These are phyloP conservation scores for Lasioglossum zephyrum DNA, from an alignment of 2,888 invertebrate species.

Conservation along the genomic window DNA sequence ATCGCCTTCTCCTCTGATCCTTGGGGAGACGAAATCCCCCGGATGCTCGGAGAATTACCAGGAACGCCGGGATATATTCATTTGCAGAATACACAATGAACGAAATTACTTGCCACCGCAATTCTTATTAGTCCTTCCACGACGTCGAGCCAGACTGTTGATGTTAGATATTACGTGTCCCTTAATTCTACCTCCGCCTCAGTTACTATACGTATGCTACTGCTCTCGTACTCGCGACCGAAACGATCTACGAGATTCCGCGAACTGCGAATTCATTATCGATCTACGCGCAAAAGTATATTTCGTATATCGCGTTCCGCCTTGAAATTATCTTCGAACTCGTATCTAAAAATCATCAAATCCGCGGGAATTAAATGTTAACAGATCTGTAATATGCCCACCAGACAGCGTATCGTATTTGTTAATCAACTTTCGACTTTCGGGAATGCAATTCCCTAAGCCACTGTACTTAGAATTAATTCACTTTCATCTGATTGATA, in stretches of 20 bases:
- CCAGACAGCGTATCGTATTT: not conserved
- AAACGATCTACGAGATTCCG: slow-evolving; percentile 1
- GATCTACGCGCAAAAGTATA: not conserved
- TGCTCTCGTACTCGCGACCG: not conserved
- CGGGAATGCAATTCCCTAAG: not conserved
- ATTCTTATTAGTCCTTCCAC: slow-evolving; percentile 26
- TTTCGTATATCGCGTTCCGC: not conserved
- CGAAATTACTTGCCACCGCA: slow-evolving; percentile 49
- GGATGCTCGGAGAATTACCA: slow-evolving; percentile 65
- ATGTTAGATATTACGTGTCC: slow-evolving; percentile 7
- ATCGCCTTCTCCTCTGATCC: slow-evolving; percentile 76
- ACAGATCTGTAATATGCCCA: not conserved
- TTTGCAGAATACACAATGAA: slow-evolving; percentile 64
- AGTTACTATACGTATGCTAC: not conserved
- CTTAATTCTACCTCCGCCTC: not conserved
- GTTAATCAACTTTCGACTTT: not conserved
- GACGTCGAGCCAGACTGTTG: not conserved
- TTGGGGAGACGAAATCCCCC: slow-evolving; percentile 74
- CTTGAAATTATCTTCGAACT: not conserved
- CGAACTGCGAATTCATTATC: not conserved
- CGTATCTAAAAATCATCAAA: not conserved
- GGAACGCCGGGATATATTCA: slow-evolving; percentile 59
- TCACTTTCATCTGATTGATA: not conserved
- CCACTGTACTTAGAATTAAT: not conserved
- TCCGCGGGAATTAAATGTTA: not conserved